phyloP scores from a whole-genome alignment of 2,113 vertebrate species.

The Oophaga pumilio region DNA sequence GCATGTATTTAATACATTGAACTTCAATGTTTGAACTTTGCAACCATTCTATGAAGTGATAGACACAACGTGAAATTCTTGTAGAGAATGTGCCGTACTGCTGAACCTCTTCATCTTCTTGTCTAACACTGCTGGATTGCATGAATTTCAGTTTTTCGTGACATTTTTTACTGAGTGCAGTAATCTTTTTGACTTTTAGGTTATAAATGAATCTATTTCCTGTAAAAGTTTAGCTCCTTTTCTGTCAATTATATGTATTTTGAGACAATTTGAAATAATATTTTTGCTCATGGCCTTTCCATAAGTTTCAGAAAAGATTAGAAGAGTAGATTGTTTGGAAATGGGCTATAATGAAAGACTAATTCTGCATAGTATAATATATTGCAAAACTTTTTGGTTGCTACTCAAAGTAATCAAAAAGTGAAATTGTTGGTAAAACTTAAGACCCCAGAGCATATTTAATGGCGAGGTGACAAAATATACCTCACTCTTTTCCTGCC shows the following conservation, averaged over 20 bases:
- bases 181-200: conserved; percentile 13
- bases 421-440: background rate
- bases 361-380: background rate
- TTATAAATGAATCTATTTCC: background rate
- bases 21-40: conserved; percentile 5
- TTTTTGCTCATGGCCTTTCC: background rate
- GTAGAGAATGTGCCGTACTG: background rate
- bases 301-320: background rate
- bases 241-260: background rate
- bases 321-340: background rate
- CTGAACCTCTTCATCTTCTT: background rate
- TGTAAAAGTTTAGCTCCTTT: background rate
- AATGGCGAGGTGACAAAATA: too few species aligned
- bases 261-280: background rate
- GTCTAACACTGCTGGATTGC: background rate
- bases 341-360: background rate
- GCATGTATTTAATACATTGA: background rate
- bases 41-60: background rate
- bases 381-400: background rate
- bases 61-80: background rate
- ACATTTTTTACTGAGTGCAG: background rate
- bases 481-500: too few species aligned
- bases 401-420: background rate
- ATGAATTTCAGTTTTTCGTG: background rate
- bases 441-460: too few species aligned